Conservation (phyloP, 1,140 invertebrate species). For the Triops cancriformis region DNA sequence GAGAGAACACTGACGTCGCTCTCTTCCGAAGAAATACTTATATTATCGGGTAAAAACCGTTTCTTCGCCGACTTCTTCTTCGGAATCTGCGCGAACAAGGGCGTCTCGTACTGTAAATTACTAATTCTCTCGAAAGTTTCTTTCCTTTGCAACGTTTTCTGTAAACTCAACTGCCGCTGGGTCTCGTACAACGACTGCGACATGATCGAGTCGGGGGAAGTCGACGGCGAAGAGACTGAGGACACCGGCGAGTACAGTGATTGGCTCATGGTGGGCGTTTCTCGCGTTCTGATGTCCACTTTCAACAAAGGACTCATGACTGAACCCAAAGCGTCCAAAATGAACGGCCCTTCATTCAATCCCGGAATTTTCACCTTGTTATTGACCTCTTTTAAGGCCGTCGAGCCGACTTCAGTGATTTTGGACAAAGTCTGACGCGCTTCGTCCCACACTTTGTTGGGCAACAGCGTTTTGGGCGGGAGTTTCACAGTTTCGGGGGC, state of each 20-base stretch:
- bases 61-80: background rate
- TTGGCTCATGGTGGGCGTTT: background rate
- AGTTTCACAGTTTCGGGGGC: background rate
- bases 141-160: background rate
- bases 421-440: background rate
- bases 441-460: constrained; percentile 2
- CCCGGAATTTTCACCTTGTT: background rate
- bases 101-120: background rate
- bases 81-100: background rate
- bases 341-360: constrained; percentile 17
- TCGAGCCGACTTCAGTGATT: background rate
- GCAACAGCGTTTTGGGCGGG: background rate
- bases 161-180: background rate
- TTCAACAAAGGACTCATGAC: constrained; percentile 14
- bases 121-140: background rate
- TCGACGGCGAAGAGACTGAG: constrained; percentile 13
- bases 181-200: constrained; percentile 13
- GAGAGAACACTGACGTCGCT: constrained; percentile 6
- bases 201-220: background rate
- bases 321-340: constrained; percentile 23
- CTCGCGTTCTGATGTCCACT: background rate
- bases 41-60: background rate
- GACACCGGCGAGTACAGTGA: background rate
- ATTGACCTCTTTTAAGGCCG: background rate
- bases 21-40: background rate